These are phyloP conservation scores for Grammomys surdaster DNA, from an alignment of 2,113 vertebrate species.

Conservation along the genomic window DNA sequence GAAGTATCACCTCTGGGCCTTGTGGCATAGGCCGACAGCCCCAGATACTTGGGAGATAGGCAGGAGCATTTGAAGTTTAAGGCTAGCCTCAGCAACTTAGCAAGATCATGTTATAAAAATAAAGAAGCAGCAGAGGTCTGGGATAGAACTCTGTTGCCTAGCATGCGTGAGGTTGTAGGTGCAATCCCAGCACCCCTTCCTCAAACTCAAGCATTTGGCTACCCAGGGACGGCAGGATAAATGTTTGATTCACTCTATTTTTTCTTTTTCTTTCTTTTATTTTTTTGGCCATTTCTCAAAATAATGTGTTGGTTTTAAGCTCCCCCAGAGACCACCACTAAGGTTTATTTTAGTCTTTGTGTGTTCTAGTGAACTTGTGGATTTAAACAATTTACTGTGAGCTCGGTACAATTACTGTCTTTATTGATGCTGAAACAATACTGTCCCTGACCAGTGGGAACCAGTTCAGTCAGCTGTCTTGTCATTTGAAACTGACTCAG, in stretches of 20 bases:
- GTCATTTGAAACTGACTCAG: slow-evolving; percentile 23
- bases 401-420: not conserved
- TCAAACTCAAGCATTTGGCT: not conserved
- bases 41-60: not conserved
- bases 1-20: not conserved
- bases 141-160: not conserved
- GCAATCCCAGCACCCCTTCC: not conserved
- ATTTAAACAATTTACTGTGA: slow-evolving; percentile 59
- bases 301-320: not conserved
- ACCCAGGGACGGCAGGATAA: not conserved
- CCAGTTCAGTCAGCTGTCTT: not conserved
- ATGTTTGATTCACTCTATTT: slow-evolving; percentile 2
- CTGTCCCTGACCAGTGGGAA: slow-evolving; percentile 28
- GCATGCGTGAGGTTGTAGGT: not conserved
- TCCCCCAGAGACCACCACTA: not conserved
- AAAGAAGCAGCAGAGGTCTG: not conserved
- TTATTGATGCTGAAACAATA: slow-evolving; percentile 6
- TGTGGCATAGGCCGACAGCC: not conserved
- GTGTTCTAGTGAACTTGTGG: not conserved
- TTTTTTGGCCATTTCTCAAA: slow-evolving; percentile 55
- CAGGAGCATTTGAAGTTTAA: not conserved
- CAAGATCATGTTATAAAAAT: not conserved
- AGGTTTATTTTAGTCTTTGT: slow-evolving; percentile 28
- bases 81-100: not conserved
- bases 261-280: not conserved